phyloP scores from a whole-genome alignment of 2,113 vertebrate genomes.

The Dasyurus viverrinus region DNA sequence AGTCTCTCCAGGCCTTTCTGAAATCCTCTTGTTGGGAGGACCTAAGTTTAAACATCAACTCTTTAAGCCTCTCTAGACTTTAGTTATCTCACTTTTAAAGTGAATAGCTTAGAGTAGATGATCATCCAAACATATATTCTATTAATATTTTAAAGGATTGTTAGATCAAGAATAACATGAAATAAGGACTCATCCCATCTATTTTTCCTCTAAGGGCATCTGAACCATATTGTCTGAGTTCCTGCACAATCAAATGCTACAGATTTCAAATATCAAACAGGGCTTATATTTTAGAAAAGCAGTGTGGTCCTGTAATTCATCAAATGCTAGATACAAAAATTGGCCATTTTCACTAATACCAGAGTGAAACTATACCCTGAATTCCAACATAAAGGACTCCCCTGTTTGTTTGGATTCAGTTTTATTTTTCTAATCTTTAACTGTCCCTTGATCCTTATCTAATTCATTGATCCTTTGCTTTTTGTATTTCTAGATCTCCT shows the following conservation, averaged over 20 bases:
- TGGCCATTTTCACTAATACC: background rate
- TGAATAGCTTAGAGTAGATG: background rate
- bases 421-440: background rate
- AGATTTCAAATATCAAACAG: background rate
- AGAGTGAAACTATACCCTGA: background rate
- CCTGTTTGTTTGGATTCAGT: background rate
- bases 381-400: background rate
- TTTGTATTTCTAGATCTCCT: background rate
- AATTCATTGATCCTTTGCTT: background rate
- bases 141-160: background rate
- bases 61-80: background rate
- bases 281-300: background rate
- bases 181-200: background rate
- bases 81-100: background rate
- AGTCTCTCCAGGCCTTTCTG: no score
- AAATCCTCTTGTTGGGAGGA: no score
- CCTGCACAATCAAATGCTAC: background rate
- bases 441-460: background rate
- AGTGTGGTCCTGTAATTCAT: background rate
- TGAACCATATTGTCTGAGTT: background rate
- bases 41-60: background rate
- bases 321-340: background rate
- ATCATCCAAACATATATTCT: background rate
- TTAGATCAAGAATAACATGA: background rate
- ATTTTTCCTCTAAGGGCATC: background rate